Base-by-base conservation (phyloP, 2,888 invertebrate genomes). In the Melanostoma scalare region DNA sequence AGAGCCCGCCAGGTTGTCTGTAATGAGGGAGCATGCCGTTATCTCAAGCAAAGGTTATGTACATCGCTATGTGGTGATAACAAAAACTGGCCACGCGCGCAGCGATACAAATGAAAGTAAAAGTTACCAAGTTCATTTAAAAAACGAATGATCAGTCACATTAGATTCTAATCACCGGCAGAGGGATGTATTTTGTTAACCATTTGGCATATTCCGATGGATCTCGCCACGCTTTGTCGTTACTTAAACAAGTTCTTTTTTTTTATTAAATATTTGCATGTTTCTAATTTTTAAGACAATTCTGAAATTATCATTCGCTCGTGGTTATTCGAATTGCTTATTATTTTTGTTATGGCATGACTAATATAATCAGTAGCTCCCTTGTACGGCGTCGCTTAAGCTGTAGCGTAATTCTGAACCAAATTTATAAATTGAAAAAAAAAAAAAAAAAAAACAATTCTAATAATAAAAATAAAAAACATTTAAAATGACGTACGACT, bases 81-180 rank as follows among this genome's bases (percentile, higher is more conserved):
- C 4, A 9, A 1, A 8, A 50, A 38, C n/a, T 30, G 50, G 63
- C 30, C 63, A 63, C 63, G 63, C 63, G 63, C 63, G 20, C 20
- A 20, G 20, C 20, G 38, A 50, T 31, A 9, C 3, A 8, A 9
- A 53, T 35, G 48, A 63, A 63, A 50, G 48, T 63, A 60, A 60
- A 61, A 61, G 61, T 61, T 10, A 46, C 50, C 63, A 63, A 63
- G 48, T 63, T 63, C 50, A 46, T 60, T 6, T 8, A 0, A 36
- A 46, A 30, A 35, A 10, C 20, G 20, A 31, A 38, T n/a, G 61
- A 50, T 63, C n/a, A 6, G 30, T 30, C 30, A 6, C 10, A 48
- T 38, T 9, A 36, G n/a, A 48, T 30, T 48, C 30, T 31, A 31
- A 50, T 38, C 63, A n/a, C 6, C 9, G 2, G 1, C 35, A 48